These are phyloP conservation scores for Asarcornis scutulata DNA, from an alignment of 2,113 vertebrate species.

Conservation along the genomic window DNA sequence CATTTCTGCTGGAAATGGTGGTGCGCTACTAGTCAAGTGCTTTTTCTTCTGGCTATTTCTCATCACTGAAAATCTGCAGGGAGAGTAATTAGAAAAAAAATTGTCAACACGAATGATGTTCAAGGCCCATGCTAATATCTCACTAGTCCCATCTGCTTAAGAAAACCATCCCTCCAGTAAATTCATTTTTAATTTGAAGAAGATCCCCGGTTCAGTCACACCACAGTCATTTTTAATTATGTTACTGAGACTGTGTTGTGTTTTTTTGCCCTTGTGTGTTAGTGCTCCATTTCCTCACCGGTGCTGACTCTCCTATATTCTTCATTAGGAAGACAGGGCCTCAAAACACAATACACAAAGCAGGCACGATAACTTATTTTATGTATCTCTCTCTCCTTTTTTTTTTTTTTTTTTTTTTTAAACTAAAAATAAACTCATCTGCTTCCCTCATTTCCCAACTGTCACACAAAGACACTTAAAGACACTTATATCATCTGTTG, in stretches of 20 bases:
- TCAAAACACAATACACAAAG: not conserved
- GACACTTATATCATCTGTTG: not conserved
- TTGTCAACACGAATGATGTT: conserved; percentile 3
- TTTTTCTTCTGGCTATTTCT: not conserved
- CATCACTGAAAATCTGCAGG: not conserved
- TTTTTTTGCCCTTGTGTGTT: not conserved
- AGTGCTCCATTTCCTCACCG: not conserved
- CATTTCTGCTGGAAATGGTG: not conserved
- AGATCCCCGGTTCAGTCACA: conserved; percentile 13
- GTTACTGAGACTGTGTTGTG: not conserved
- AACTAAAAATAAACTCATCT: not conserved
- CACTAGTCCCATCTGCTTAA: not conserved
- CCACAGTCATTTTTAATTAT: conserved; percentile 34
- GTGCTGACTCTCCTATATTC: not conserved
- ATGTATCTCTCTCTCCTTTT: not conserved
- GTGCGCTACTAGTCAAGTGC: not conserved
- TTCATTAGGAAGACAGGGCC: not conserved
- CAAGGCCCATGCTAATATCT: not conserved
- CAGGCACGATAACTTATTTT: not conserved
- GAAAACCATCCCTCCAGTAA: conserved; percentile 22
- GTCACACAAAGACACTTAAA: not conserved
- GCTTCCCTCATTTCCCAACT: not conserved
- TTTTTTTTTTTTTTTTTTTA: not conserved
- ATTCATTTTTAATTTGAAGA: conserved; percentile 39
- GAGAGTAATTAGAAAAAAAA: conserved; percentile 32